A percentile compares a stretch with the other conserved stretches of the same genome.
Evolutionary conservation across 2,888 invertebrate species (phyloP).

Genomic region (Nomada ruficornis): DNA sequence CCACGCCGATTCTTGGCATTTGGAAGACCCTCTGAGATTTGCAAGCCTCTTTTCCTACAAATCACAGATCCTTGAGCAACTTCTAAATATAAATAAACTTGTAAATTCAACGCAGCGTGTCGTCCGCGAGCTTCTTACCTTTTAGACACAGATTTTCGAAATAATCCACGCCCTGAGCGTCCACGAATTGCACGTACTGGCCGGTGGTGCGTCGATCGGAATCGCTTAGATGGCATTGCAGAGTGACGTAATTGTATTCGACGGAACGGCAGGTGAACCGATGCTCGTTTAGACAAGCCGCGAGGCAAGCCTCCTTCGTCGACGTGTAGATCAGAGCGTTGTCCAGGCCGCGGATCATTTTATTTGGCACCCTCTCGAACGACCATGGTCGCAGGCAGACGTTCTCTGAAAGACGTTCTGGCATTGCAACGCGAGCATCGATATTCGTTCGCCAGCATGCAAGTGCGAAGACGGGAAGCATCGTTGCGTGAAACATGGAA

Average conservation of each 20-base stretch:
- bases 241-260: conserved; percentile 96
- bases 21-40: conserved; percentile 92
- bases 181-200: conserved; percentile 95
- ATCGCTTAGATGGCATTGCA: conserved; percentile 96
- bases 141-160: conserved; percentile 96
- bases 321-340: conserved; percentile 97
- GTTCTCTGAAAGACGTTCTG: conserved; percentile 87
- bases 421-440: not conserved
- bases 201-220: conserved; percentile 95
- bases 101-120: accelerated
- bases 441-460: not conserved
- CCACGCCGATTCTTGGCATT: conserved; percentile 94
- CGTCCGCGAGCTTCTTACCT: conserved; percentile 83
- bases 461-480: not conserved
- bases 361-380: conserved; percentile 96
- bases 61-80: not conserved
- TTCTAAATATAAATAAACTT: not conserved
- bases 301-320: conserved; percentile 96
- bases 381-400: conserved; percentile 96
- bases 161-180: conserved; percentile 93
- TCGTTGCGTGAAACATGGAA: not conserved
- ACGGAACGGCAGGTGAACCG: conserved; percentile 96
- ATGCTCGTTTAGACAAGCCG: conserved; percentile 96
- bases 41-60: conserved; percentile 91
- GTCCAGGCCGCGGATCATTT: conserved; percentile 95